Percentiles rank a stretch among this genome's conserved stretches.
Evolutionary conservation across 2,113 vertebrate genomes (phyloP).

Genomic region (Geothlypis trichas): DNA sequence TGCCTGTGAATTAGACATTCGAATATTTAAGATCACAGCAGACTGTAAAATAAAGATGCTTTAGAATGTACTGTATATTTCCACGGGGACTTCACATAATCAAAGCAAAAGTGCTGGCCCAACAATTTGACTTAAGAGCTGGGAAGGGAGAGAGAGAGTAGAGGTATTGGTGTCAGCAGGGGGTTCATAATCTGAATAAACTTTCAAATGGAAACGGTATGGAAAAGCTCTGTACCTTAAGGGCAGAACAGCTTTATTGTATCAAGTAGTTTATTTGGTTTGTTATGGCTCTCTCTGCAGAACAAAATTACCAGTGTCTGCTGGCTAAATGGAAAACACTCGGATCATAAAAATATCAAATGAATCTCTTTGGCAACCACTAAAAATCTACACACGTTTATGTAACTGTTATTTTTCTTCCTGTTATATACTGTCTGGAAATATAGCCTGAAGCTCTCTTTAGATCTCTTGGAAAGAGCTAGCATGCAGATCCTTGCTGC

Average conservation of each 20-base stretch:
- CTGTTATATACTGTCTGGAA: slow-evolving; percentile 41
- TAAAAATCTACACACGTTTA: slow-evolving; percentile 53
- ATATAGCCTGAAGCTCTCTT: slow-evolving; percentile 21
- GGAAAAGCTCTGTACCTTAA: slow-evolving; percentile 38
- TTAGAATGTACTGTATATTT: neutral
- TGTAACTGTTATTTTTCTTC: neutral
- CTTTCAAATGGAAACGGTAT: slow-evolving; percentile 32
- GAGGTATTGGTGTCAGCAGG: slow-evolving; percentile 12
- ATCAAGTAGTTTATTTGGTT: slow-evolving; percentile 50
- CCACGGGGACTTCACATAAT: slow-evolving; percentile 7
- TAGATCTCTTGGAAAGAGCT: neutral
- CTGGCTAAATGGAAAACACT: slow-evolving; percentile 65
- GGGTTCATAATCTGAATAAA: slow-evolving; percentile 42
- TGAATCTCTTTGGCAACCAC: slow-evolving; percentile 41
- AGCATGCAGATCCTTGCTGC: neutral
- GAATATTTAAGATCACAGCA: slow-evolving; percentile 3
- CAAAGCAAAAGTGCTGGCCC: slow-evolving; percentile 20
- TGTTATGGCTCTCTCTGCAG: slow-evolving; percentile 46
- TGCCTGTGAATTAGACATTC: slow-evolving; percentile 9
- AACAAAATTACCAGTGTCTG: slow-evolving; percentile 54
- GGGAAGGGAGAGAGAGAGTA: neutral
- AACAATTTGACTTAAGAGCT: slow-evolving; percentile 18
- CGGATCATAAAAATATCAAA: slow-evolving; percentile 66
- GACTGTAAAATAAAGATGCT: slow-evolving; percentile 35
- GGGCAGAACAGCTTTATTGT: slow-evolving; percentile 53